phyloP scores from a whole-genome alignment of 1,140 invertebrate genomes.

The Drosophila simulans region DNA sequence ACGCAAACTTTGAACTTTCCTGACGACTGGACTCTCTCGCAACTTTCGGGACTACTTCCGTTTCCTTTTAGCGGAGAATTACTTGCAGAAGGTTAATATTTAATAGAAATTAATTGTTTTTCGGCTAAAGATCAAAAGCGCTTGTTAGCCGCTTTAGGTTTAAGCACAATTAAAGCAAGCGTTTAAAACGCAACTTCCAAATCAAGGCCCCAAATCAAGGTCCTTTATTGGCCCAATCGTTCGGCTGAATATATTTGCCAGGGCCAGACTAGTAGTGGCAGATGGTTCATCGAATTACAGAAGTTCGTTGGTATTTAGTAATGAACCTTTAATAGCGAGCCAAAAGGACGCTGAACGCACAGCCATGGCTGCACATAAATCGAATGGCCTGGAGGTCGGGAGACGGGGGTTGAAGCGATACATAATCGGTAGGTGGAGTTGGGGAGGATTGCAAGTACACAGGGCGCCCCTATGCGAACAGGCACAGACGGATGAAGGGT shows the following conservation, averaged over 20 bases:
- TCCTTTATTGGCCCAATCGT: background rate
- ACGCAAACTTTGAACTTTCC: constrained; percentile 23
- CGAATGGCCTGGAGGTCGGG: constrained; percentile 10
- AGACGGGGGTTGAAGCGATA: constrained; percentile 16
- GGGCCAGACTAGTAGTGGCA: background rate
- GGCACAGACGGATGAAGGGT: background rate
- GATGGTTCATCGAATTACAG: constrained; percentile 11
- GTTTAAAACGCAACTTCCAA: background rate
- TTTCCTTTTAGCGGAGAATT: background rate
- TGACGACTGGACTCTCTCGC: background rate
- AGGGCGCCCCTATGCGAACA: constrained; percentile 37
- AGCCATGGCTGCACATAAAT: constrained; percentile 38
- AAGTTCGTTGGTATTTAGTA: constrained; percentile 27
- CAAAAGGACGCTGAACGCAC: constrained; percentile 33
- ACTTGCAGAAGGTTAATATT: constrained; percentile 3
- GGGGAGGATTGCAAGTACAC: constrained; percentile 19
- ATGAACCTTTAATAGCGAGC: constrained; percentile 67
- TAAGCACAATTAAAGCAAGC: too few relatives aligned
- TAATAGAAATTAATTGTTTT: constrained; percentile 34
- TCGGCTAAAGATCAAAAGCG: background rate
- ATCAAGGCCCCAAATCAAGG: background rate
- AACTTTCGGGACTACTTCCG: constrained; percentile 10
- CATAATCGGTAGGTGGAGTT: constrained; percentile 1
- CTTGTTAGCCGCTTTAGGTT: too few relatives aligned
- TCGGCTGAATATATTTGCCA: background rate